Evolutionary conservation across 2,888 invertebrate genomes (phyloP).

Genomic region (Drosophila vallismaia): DNA sequence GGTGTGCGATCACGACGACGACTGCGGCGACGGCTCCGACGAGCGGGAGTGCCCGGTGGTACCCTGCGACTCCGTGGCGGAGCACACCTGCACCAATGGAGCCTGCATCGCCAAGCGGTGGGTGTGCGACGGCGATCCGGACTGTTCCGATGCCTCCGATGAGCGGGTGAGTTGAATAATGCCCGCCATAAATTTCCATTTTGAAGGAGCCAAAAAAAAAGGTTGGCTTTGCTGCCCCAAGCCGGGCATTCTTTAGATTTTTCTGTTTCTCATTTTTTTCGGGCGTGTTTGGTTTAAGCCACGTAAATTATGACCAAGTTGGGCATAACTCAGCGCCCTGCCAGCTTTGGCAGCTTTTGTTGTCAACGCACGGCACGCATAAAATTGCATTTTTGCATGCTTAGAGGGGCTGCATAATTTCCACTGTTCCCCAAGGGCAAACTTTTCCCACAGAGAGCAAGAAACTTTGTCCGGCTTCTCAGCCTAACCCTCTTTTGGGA

Average conservation of each 20-base stretch:
- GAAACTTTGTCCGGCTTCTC: conserved; percentile 49
- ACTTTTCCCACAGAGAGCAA: conserved; percentile 50
- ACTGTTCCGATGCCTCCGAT: conserved; percentile 94
- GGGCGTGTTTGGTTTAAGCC: conserved; percentile 31
- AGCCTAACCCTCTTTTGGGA: not conserved
- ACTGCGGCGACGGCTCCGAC: conserved; percentile 94
- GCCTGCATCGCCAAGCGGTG: conserved; percentile 93
- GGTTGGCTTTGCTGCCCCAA: not conserved
- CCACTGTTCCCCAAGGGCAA: conserved; percentile 54
- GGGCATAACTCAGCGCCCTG: conserved; percentile 73
- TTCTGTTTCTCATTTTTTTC: not conserved
- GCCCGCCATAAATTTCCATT: conserved; percentile 47
- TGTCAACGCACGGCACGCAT: conserved; percentile 79
- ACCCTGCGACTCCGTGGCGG: conserved; percentile 89
- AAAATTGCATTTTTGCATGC: conserved; percentile 75
- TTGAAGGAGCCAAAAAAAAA: conserved; percentile 8
- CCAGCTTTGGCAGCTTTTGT: conserved; percentile 77
- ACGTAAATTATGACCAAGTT: conserved; percentile 76
- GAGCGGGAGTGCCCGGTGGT: conserved; percentile 90
- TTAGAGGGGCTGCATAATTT: conserved; percentile 62
- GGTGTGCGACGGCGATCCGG: conserved; percentile 95
- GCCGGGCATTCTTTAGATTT: conserved; percentile 3
- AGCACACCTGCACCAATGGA: conserved; percentile 91
- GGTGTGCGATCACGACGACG: conserved; percentile 94
- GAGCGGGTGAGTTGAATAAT: conserved; percentile 87